phyloP scores from a whole-genome alignment of 2,888 invertebrate species.

The Phalera bucephala region DNA sequence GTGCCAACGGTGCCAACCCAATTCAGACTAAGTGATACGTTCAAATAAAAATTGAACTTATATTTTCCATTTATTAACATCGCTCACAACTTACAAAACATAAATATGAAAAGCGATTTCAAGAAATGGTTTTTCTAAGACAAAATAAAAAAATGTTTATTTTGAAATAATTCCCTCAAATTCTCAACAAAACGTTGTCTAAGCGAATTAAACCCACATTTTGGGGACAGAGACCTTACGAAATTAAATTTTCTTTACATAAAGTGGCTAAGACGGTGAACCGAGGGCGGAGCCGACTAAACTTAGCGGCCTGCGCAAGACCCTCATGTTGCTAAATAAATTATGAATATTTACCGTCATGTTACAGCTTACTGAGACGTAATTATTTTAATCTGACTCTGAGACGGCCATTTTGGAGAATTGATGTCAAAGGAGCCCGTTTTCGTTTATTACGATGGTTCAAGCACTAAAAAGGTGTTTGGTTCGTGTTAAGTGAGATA shows the following conservation, averaged over 20 bases:
- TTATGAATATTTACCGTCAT: conserved; percentile 76
- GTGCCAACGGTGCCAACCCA: too few species aligned
- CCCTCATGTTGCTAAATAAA: conserved; percentile 76
- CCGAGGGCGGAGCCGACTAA: conserved; percentile 52
- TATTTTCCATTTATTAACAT: too few species aligned
- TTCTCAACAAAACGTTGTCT: conserved; percentile 40
- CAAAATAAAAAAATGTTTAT: conserved; percentile 23
- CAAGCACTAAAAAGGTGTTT: conserved; percentile 8
- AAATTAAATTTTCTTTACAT: conserved; percentile 70
- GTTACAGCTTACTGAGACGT: conserved; percentile 69
- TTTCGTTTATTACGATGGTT: conserved; percentile 26
- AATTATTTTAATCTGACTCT: conserved; percentile 74
- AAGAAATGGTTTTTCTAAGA: conserved; percentile 6
- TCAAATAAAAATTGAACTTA: too few species aligned
- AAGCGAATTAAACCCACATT: conserved; percentile 59
- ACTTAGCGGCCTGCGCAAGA: conserved; percentile 48
- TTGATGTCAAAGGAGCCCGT: conserved; percentile 60
- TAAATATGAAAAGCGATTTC: neutral
- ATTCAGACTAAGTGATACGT: too few species aligned
- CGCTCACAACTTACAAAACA: too few species aligned
- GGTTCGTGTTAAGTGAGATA: neutral
- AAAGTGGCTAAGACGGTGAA: conserved; percentile 64
- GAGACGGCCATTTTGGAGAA: conserved; percentile 64
- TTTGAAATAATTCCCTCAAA: conserved; percentile 32
- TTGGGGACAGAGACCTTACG: conserved; percentile 57